These are phyloP conservation scores for Zelostemma sp. DNA, from an alignment of 1,140 invertebrate genomes.

Conservation along the genomic window DNA sequence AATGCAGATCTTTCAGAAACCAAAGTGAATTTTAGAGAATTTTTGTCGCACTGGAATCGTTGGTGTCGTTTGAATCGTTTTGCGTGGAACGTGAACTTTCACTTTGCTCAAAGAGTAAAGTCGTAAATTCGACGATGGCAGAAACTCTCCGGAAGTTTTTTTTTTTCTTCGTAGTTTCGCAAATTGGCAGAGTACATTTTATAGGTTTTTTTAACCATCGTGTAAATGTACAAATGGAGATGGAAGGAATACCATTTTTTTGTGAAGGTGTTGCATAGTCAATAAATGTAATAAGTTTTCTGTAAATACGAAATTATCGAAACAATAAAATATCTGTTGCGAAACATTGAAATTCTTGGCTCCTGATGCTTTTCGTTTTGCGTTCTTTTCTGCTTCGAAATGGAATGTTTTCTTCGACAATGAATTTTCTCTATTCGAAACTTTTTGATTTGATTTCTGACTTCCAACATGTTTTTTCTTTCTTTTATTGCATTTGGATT, in stretches of 20 bases:
- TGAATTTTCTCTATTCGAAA: constrained; percentile 7
- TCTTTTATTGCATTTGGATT: neutral
- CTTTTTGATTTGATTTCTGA: neutral
- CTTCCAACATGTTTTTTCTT: neutral
- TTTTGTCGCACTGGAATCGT: constrained; percentile 9
- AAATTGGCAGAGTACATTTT: neutral
- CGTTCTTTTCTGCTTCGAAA: constrained; percentile 11
- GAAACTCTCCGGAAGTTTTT: neutral
- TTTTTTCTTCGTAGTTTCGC: neutral
- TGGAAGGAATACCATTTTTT: constrained; percentile 25
- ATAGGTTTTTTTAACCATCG: constrained; percentile 17
- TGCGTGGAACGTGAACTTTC: constrained; percentile 3
- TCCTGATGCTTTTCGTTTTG: constrained; percentile 13
- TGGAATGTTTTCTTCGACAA: constrained; percentile 10
- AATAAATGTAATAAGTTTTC: constrained; percentile 25
- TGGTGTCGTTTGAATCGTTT: neutral
- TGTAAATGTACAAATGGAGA: constrained; percentile 22
- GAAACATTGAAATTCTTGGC: constrained; percentile 23
- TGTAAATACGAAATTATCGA: constrained; percentile 49
- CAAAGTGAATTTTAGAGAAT: constrained; percentile 43
- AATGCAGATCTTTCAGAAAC: constrained; percentile 19
- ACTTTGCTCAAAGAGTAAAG: neutral
- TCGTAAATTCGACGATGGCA: neutral
- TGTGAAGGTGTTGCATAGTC: constrained; percentile 30
- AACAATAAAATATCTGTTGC: constrained; percentile 45